Percentiles rank a stretch among this genome's conserved stretches.
phyloP scores from a whole-genome alignment of 2,797 vertebrate species.

The Lepilemur septentrionalis region DNA sequence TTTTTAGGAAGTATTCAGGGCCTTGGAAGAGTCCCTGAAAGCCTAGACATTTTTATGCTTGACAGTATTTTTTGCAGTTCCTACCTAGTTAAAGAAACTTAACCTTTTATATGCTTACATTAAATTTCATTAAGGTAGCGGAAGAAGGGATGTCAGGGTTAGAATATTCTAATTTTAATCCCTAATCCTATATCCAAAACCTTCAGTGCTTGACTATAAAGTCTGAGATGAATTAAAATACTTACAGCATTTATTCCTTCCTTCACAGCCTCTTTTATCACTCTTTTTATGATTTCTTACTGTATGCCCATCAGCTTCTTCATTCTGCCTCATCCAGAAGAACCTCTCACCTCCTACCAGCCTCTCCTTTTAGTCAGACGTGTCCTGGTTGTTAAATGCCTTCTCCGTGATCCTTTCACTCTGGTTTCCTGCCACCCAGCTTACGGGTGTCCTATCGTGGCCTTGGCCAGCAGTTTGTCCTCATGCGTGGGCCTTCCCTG shows the following conservation, averaged over 20 bases:
- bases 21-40: background rate
- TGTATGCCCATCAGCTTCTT: accelerated
- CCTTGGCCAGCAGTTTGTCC: background rate
- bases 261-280: background rate
- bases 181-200: background rate
- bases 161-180: accelerated
- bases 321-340: too few relatives aligned
- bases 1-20: background rate
- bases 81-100: accelerated
- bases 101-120: background rate
- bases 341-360: background rate
- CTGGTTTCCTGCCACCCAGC: background rate
- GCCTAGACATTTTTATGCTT: background rate
- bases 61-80: background rate
- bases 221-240: background rate
- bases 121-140: background rate
- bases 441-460: background rate
- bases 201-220: background rate
- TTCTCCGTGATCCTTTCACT: background rate
- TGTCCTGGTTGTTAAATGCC: too few relatives aligned
- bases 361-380: background rate
- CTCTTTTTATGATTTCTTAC: background rate
- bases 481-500: too few relatives aligned
- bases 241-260: background rate
- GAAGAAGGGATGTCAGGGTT: background rate